These are phyloP conservation scores for Enteromius treurensis DNA, from an alignment of 2,797 vertebrate genomes.

Conservation along the genomic window DNA sequence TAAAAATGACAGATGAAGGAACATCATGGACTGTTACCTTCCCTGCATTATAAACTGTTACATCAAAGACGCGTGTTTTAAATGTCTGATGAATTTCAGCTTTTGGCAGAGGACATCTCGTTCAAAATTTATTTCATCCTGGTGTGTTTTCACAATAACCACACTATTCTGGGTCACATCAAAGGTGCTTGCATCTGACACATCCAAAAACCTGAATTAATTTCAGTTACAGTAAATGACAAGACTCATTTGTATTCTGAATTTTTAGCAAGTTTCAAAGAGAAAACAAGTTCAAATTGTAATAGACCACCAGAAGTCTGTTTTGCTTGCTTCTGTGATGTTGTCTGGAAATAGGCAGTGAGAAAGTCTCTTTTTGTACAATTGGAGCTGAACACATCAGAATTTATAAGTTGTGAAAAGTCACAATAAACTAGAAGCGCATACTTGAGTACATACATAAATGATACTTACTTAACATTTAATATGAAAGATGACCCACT, in stretches of 20 bases:
- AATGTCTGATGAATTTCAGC: constrained; percentile 32
- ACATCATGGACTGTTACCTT: constrained; percentile 68
- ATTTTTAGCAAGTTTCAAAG: not conserved
- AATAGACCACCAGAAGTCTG: not conserved
- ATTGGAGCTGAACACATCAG: not conserved
- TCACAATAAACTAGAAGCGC: not conserved
- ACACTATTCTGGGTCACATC: not conserved
- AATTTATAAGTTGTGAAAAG: not conserved
- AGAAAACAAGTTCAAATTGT: constrained; percentile 13
- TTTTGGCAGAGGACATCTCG: not conserved
- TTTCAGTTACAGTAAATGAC: constrained; percentile 10
- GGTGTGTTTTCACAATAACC: not conserved
- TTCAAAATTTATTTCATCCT: not conserved
- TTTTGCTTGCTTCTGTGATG: not conserved
- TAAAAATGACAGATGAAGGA: constrained; percentile 72
- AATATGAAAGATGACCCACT: not conserved
- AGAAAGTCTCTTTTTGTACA: not conserved
- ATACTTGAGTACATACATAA: not conserved
- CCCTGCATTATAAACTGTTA: constrained; percentile 65
- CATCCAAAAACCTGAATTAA: constrained; percentile 2
- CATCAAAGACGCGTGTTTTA: constrained; percentile 49
- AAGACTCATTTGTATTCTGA: not conserved
- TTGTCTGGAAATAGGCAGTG: not conserved
- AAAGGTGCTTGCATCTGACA: not conserved
- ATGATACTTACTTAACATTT: not conserved